phyloP scores from a whole-genome alignment of 37 sponge, comb jelly and placozoan genomes.

The Bolinopsis microptera region DNA sequence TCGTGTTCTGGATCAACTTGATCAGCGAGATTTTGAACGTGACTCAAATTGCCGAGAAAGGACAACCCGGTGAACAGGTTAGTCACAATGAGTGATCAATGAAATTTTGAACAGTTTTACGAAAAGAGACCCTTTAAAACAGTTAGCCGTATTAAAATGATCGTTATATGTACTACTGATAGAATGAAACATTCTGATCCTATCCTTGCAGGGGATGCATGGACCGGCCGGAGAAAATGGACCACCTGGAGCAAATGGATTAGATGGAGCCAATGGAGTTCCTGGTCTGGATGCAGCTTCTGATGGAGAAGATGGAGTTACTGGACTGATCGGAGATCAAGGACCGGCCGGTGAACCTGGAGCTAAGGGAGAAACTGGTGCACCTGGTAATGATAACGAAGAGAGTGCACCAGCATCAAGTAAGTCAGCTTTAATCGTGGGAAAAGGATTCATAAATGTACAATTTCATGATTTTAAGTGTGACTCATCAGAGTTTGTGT shows the following conservation, averaged over 20 bases:
- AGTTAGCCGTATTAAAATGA: too few relatives aligned
- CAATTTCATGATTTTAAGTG: too few relatives aligned
- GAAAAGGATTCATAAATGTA: too few relatives aligned
- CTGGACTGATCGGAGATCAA: neutral
- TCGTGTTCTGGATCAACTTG: neutral
- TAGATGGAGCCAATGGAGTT: neutral
- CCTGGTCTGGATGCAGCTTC: neutral
- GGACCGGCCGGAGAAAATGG: constrained; percentile 13
- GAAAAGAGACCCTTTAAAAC: too few relatives aligned
- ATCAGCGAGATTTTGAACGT: neutral
- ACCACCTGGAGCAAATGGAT: neutral
- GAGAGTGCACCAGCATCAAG: too few relatives aligned
- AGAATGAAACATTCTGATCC: neutral
- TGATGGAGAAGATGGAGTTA: neutral
- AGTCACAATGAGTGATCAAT: neutral
- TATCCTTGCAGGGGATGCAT: neutral
- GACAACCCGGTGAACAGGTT: constrained; percentile 37
- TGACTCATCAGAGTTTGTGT: too few relatives aligned
- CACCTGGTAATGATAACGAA: neutral
- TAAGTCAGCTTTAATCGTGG: too few relatives aligned
- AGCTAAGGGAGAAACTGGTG: neutral
- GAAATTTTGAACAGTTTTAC: neutral
- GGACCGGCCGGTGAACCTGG: constrained; percentile 14
- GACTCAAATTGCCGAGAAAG: constrained; percentile 37
- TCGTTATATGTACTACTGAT: too few relatives aligned